Conservation (phyloP, 2,888 invertebrate species). For the Lysandra bellargus region DNA sequence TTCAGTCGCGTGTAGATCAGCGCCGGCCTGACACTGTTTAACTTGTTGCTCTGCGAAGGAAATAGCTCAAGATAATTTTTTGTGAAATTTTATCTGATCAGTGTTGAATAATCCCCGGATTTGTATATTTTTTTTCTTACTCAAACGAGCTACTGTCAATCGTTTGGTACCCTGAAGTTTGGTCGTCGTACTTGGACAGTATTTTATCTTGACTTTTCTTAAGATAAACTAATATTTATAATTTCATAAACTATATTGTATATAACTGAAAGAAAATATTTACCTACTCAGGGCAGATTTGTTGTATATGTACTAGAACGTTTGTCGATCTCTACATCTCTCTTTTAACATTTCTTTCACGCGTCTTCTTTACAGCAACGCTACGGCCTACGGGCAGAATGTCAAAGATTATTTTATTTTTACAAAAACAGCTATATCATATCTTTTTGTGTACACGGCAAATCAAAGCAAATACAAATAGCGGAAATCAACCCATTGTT, state of each 20-base stretch:
- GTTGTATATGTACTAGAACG: no score
- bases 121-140: not conserved
- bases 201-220: not conserved
- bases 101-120: slow-evolving; percentile 5
- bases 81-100: not conserved
- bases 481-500: not conserved
- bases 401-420: not conserved
- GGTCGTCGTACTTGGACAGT: not conserved
- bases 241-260: not conserved
- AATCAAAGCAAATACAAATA: not conserved
- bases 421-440: not conserved
- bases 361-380: not conserved
- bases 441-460: not conserved
- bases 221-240: not conserved
- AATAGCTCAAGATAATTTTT: slow-evolving; percentile 27
- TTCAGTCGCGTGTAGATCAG: slow-evolving; percentile 9
- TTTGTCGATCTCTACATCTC: not conserved
- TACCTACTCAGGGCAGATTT: no score
- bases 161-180: not conserved
- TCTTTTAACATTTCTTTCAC: not conserved
- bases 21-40: slow-evolving; percentile 34
- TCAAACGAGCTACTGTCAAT: slow-evolving; percentile 9
- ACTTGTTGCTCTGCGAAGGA: slow-evolving; percentile 31
- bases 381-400: not conserved
- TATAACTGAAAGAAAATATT: not conserved